Evolutionary conservation across 2,888 invertebrate genomes (phyloP), one percentile per base, ranked within the genome.

Genomic region (Epistrophella euchroma): DNA sequence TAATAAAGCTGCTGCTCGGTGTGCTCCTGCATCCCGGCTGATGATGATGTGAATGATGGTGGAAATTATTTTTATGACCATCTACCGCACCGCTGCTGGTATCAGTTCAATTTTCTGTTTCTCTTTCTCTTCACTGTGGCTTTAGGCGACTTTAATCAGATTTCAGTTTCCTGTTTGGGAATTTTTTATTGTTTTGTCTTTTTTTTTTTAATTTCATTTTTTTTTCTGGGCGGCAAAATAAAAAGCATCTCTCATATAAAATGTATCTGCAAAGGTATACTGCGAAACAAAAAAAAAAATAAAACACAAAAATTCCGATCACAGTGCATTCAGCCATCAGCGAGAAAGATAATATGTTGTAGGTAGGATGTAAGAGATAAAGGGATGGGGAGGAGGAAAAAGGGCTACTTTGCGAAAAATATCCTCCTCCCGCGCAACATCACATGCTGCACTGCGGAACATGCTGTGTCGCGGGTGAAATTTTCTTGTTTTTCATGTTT

Each of bases 401-500:
- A 45, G 56, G 56, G 52, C 35, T 11, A 72, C 37, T 32, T 56
- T 56, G 56, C 60, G n/a, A 22, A 78, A 71, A 79, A 60, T 35
- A 78, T 60, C 82, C 78, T 82, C 82, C 86, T 73, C 86, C 85
- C 85, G 81, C 85, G 10, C 47, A 32, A 32, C 80, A 79, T 71
- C 75, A 47, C 28, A 64, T 17, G 3, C 58, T 35, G 32, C 32
- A 32, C 28, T 35, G 17, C 6, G 15, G 71, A 79, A 75, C 83
- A 79, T 84, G 84, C 71, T 75, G 80, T 75, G 75, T 80, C 84
- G 84, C 72, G 81, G 81, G 70, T 73, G 77, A 82, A 82, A 77
- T 82, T 86, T 86, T 86, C 86, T 86, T 86, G 86, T 86, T 82
- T 82, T 86, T 82, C 86, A 66, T 88, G 84, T 85, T 85, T 80